Evolutionary conservation across 2,888 invertebrate genomes (phyloP).

Genomic region (Nephrotoma appendiculata): DNA sequence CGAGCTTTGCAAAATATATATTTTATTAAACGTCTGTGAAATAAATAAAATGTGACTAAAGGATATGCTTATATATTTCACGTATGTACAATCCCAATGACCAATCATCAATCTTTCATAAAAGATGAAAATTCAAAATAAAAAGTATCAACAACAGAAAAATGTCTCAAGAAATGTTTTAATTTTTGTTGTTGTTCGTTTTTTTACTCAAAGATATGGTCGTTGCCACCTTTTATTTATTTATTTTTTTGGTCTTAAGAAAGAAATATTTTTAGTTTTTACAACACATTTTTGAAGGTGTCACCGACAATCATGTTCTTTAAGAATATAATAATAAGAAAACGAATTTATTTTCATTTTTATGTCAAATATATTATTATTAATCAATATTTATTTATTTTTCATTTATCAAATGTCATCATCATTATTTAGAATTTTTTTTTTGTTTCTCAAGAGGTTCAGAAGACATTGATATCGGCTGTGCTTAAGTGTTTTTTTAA

Average conservation of each 20-base stretch:
- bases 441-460: no score
- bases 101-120: constrained; percentile 3
- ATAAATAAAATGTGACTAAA: background rate
- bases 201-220: background rate
- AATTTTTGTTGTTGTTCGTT: background rate
- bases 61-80: background rate
- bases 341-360: background rate
- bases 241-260: background rate
- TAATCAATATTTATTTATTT: constrained; percentile 1
- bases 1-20: background rate
- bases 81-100: background rate
- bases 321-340: background rate
- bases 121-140: background rate
- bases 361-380: background rate
- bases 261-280: background rate
- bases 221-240: constrained; percentile 3
- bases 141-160: background rate
- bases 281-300: constrained; percentile 1
- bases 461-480: no score
- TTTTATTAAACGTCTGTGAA: background rate
- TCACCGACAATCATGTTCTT: constrained; percentile 3
- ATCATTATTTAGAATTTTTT: background rate
- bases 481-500: background rate
- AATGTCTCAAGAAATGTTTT: constrained; percentile 1
- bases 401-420: background rate